Evolutionary conservation across 2,113 vertebrate genomes (phyloP), one percentile per base, ranked within the genome.

Genomic region (Oxyura jamaicensis): DNA sequence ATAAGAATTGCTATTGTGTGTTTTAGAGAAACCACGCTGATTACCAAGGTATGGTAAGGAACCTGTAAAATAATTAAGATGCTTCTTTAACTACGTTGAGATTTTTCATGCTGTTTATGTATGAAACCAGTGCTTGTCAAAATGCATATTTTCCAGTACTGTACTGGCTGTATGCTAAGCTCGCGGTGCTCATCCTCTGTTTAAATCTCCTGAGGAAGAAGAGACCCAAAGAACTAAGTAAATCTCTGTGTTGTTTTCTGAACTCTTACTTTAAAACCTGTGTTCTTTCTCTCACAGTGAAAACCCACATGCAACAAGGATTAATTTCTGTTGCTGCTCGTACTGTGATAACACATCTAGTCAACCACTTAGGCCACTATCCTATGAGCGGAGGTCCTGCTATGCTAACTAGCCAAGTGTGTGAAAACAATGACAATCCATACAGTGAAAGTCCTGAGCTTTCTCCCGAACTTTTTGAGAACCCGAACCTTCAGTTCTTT

Each of bases 311-410:
- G 97, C 99, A 99, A 76, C 99, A 99, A 94, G 99, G 99, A 96
- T 98, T 99, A 91, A 99, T 99, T 91, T 99, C 99, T 81, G 98
- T 99, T 82, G 99, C 99, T 67, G 99, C 99, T 86, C 99, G 99
- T 72, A 99, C 99, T n/a, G 99, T 99, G 56, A 99, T 99, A 96
- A 99, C 99, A 23, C 99, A 99, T 96, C 98, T 99, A 86, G 99
- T 99, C 94, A 99, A 99, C 97, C 99, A 99, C 96, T 98, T 99
- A 83, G 99, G 99, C 76, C 99, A 99, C 98, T 99, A 99, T 97
- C 99, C 99, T 28, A 99, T 99, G 99, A 99, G 98, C 0, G 99
- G 99, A 88, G 99, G 99, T 53, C 99, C 99, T 22, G 99, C 99
- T 58, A 99, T 99, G 97, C 98, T 99, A 77, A 99, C 99, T 68